Evolutionary conservation across 2,888 invertebrate species (phyloP).

Genomic region (Netelia virgata): DNA sequence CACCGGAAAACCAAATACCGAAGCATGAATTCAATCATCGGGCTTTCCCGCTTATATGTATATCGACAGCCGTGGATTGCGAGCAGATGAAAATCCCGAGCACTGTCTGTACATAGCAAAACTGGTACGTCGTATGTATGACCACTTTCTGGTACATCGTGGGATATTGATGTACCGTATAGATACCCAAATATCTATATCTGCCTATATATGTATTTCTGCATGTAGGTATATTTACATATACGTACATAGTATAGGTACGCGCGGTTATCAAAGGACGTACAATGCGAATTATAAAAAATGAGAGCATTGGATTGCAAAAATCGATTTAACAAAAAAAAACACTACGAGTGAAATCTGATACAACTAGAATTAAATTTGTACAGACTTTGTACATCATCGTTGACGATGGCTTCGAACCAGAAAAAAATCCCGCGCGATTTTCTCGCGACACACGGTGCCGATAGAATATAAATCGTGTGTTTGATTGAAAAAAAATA

Average conservation of each 20-base stretch:
- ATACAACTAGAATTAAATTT: neutral
- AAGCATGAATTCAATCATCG: constrained; percentile 72
- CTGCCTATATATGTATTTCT: too few species aligned
- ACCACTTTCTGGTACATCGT: constrained; percentile 33
- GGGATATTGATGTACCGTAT: constrained; percentile 22
- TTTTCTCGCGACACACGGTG: too few species aligned
- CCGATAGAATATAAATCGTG: too few species aligned
- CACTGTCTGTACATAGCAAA: constrained; percentile 26
- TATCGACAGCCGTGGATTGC: constrained; percentile 58
- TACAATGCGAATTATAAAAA: constrained; percentile 3
- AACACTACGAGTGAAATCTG: neutral
- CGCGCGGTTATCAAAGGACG: neutral
- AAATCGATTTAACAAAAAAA: neutral
- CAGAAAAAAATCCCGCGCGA: constrained; percentile 38
- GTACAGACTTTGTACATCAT: neutral
- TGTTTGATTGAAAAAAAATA: too few species aligned
- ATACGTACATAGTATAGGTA: neutral
- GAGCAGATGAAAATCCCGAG: constrained; percentile 60
- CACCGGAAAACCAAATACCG: constrained; percentile 73
- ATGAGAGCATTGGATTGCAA: neutral
- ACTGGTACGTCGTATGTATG: constrained; percentile 36
- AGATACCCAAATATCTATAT: neutral
- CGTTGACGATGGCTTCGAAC: neutral
- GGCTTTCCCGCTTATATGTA: constrained; percentile 47
- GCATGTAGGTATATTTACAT: neutral